Evolutionary conservation across 2,113 vertebrate genomes (phyloP).

Genomic region (Chiloscyllium plagiosum): DNA sequence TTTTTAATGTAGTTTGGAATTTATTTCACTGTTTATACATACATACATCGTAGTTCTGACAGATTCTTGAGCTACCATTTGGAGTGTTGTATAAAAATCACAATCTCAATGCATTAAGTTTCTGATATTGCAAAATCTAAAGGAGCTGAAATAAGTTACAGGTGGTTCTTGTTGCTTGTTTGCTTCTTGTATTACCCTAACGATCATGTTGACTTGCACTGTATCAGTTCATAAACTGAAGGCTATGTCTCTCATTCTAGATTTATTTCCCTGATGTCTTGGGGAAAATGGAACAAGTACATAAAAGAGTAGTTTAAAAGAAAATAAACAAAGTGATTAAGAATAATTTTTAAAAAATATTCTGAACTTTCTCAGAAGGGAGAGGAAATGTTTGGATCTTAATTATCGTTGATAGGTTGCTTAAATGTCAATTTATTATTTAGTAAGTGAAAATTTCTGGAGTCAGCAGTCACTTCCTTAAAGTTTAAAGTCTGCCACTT

Average conservation of each 20-base stretch:
- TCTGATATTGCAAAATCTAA: not conserved
- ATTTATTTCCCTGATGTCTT: not conserved
- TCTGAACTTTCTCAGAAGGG: not conserved
- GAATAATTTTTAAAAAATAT: not conserved
- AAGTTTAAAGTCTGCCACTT: too few species aligned
- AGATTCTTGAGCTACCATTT: not conserved
- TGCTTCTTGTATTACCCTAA: not conserved
- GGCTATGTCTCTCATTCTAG: not conserved
- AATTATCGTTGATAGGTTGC: not conserved
- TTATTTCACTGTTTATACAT: not conserved
- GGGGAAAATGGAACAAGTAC: not conserved
- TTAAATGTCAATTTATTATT: not conserved
- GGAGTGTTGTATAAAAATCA: not conserved
- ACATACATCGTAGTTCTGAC: not conserved
- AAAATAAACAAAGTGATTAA: not conserved
- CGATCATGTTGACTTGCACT: not conserved
- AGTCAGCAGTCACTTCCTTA: too few species aligned
- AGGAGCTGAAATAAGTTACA: not conserved
- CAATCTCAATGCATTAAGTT: not conserved
- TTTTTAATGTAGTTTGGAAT: not conserved
- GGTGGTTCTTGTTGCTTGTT: not conserved
- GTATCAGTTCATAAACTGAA: not conserved
- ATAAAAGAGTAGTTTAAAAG: not conserved
- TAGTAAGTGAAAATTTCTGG: too few species aligned
- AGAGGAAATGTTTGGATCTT: not conserved